phyloP scores from a whole-genome alignment of 2,113 vertebrate species.

The Phyllopteryx taeniolatus region DNA sequence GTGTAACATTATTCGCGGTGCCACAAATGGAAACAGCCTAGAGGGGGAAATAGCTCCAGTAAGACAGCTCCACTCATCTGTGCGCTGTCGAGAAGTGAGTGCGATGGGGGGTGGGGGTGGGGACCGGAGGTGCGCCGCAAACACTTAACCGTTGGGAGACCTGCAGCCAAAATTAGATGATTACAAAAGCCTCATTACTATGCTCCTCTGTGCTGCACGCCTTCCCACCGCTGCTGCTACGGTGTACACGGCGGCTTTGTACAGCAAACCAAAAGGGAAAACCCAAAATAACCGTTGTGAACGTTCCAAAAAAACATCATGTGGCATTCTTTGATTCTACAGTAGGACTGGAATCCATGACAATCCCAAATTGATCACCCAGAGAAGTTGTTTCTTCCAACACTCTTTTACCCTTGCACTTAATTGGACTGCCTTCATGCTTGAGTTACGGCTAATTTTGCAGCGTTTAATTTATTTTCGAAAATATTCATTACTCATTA shows the following conservation, averaged over 20 bases:
- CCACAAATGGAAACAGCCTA: conserved; percentile 62
- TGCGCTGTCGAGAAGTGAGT: conserved; percentile 35
- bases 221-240: neutral
- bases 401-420: neutral
- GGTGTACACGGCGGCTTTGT: conserved; percentile 10
- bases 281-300: neutral
- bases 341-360: neutral
- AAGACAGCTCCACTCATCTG: conserved; percentile 53
- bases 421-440: neutral
- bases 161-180: conserved; percentile 59
- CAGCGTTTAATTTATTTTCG: neutral
- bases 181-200: conserved; percentile 58
- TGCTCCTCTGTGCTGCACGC: conserved; percentile 32
- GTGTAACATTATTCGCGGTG: conserved; percentile 64
- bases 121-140: conserved; percentile 32
- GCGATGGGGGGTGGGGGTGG: neutral
- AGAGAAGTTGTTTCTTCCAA: neutral
- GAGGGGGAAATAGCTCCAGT: conserved; percentile 56
- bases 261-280: neutral
- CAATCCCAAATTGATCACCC: neutral
- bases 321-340: neutral
- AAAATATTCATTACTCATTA: conserved; percentile 3
- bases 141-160: conserved; percentile 55
- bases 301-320: neutral
- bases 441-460: neutral